Evolutionary conservation across 2,113 vertebrate genomes (phyloP), one percentile per base, ranked within the genome.

Genomic region (Trochalopteron elliotii): DNA sequence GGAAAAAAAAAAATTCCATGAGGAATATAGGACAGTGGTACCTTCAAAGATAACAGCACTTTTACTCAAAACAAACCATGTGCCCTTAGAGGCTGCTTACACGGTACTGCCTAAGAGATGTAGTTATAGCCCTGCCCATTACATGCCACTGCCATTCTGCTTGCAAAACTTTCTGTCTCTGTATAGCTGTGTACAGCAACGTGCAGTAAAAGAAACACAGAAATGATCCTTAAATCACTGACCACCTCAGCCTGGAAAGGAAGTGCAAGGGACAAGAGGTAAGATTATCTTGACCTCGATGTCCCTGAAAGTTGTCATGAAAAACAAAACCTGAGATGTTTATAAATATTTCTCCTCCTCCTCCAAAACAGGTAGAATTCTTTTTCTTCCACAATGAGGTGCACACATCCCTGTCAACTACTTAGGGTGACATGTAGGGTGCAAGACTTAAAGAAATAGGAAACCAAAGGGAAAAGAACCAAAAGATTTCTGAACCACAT

Each of bases 271-370:
- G 24, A n/a, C 13, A 40, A 61, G 33, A 25, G 9, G 22, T 15
- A 10, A 40, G 15, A 52, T 33, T 18, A 72, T 42, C 23, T 10
- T 55, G 14, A 71, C n/a, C 21, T 35, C 50, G 0, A 0, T 25
- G 10, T 10, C 42, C 27, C 24, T 1, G 1, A 27, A 76, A 81
- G 67, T 4, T 56, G 21, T 19, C 0, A 8, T 3, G 6, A 60
- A 72, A 86, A 93, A 64, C 22, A 77, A 87, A 80, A 85, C 3
- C 30, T 31, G 31, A 69, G n/a, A 28, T 42, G 23, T 77, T 86
- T 13, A 39, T 9, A 71, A 71, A 30, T 22, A 45, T 24, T 68
- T 72, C 33, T 57, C 33, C 5, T 68, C 15, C 37, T 76, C 14
- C 44, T 69, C 77, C 52, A 35, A 52, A 91, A 75, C 2, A 85